phyloP scores from a whole-genome alignment of 2,888 invertebrate species.

The Carpatolechia fugitivella region DNA sequence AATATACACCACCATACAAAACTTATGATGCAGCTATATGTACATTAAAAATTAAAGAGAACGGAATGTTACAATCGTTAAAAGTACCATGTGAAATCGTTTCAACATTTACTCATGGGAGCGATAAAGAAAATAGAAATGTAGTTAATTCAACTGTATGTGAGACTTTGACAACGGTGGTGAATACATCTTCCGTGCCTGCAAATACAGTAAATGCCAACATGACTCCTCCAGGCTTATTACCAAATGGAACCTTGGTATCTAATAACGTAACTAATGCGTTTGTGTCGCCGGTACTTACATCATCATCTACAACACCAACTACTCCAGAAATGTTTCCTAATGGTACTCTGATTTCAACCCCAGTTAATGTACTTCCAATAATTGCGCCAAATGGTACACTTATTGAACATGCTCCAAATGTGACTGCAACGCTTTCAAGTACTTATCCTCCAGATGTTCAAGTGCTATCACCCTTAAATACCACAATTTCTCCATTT shows the following conservation, averaged over 20 bases:
- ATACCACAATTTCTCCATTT: neutral
- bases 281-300: neutral
- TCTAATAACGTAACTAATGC: neutral
- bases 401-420: neutral
- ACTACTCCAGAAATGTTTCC: neutral
- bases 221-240: neutral
- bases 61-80: constrained; percentile 43
- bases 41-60: constrained; percentile 54
- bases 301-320: neutral
- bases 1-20: constrained; percentile 26
- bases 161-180: constrained; percentile 43
- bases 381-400: neutral
- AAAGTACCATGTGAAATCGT: constrained; percentile 71
- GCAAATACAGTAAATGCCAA: neutral
- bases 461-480: too few relatives aligned
- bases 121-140: constrained; percentile 34
- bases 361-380: neutral
- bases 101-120: constrained; percentile 61
- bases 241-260: neutral
- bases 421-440: neutral
- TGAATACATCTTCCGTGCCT: constrained; percentile 26
- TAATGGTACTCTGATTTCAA: neutral
- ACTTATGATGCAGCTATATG: constrained; percentile 52
- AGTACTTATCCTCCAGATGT: neutral
- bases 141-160: constrained; percentile 47